Evolutionary conservation across 2,888 invertebrate species (phyloP), one percentile per base, ranked within the genome.

Genomic region (Thera obeliscata): DNA sequence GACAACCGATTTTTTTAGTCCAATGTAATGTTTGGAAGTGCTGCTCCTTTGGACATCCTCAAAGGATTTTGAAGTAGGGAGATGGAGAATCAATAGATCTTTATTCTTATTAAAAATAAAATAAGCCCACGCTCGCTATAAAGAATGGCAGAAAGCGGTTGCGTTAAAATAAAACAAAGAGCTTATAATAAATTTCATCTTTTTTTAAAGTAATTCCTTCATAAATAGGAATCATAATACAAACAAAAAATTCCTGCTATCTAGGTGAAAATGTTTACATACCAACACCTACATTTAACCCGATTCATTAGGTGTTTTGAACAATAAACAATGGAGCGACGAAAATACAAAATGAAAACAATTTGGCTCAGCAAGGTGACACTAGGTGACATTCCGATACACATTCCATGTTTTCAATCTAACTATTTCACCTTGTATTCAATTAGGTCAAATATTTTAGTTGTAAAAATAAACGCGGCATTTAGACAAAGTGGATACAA

Each of bases 251-350:
- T 52, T 57, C 52, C n/a, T n/a, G 36, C 58, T 35, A 46, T 6
- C 35, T 61, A 64, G 48, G 54, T 62, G 55, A 61, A 38, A 49
- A 49, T 57, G 54, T 58, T 62, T 1, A 60, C 66, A 69, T 63
- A 60, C 69, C 65, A 60, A 59, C 65, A 54, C 66, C 52, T 63
- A 63, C 69, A 52, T 5, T 12, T 48, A 7, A 6, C 35, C 50
- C 38, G 46, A 66, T 56, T 69, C 48, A 69, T 56, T 66, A 56
- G 41, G 43, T 63, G 50, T 63, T 65, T 69, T 69, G 3, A 43
- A 66, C 48, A 66, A 63, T 60, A 63, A 69, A 68, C 57, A 61
- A 64, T 33, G 46, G 49, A 49, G 55, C 41, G 56, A 48, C 56
- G 46, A 56, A 56, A 65, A 66, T 62, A 69, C 12, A 11, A 11